Evolutionary conservation across 2,888 invertebrate species (phyloP).

Genomic region (Watsonalla cultraria): DNA sequence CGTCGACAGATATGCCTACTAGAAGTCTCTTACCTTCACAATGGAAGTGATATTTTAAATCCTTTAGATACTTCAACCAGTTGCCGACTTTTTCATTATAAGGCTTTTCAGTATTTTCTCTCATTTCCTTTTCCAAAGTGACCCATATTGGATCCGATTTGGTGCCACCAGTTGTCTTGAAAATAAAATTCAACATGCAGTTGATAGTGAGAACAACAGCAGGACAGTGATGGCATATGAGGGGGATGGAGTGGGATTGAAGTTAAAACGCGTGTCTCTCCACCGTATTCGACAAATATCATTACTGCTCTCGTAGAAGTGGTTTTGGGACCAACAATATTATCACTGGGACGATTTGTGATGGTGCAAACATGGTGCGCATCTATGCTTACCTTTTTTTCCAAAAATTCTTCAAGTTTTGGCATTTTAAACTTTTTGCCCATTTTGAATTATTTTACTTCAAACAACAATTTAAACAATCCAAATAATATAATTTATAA

Average conservation of each 20-base stretch:
- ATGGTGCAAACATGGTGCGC: no score
- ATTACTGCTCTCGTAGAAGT: neutral
- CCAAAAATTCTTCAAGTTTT: conserved; percentile 43
- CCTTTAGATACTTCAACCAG: conserved; percentile 57
- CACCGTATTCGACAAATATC: no score
- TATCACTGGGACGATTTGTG: neutral
- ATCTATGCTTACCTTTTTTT: conserved; percentile 44
- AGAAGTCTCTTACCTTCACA: conserved; percentile 40
- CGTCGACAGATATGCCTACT: no score
- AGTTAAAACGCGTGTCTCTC: neutral
- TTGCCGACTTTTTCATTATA: conserved; percentile 62
- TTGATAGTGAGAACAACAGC: neutral
- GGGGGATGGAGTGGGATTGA: neutral
- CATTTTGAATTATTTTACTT: conserved; percentile 28
- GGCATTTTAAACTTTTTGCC: conserved; percentile 49
- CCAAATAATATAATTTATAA: conserved; percentile 5
- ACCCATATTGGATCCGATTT: conserved; percentile 64
- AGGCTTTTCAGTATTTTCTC: conserved; percentile 49
- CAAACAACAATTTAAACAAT: conserved; percentile 17
- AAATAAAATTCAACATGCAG: conserved; percentile 11
- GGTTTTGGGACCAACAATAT: neutral
- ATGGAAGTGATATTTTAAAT: conserved; percentile 41
- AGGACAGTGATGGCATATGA: neutral
- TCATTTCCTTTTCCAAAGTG: conserved; percentile 62
- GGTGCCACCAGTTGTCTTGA: conserved; percentile 44